Conservation (phyloP, 92 coral and sea anemone genomes). For the Hydrozoanthus gracilis region DNA sequence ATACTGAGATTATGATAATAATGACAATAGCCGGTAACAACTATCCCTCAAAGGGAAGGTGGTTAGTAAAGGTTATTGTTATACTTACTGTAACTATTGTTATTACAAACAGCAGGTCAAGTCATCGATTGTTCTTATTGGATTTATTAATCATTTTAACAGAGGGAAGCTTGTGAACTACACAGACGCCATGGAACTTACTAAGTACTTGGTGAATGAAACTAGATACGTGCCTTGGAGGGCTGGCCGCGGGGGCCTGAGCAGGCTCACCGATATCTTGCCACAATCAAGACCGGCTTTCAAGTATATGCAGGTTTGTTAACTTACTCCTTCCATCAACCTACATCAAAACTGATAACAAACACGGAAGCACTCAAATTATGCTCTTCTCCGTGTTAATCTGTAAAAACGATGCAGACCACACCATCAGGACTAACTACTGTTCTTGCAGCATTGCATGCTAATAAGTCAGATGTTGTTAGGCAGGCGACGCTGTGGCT, state of each 20-base stretch:
- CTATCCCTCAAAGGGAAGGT: too few species aligned
- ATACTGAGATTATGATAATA: too few species aligned
- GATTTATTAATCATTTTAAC: background rate
- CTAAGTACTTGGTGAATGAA: slow-evolving; percentile 68
- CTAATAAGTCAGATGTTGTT: too few species aligned
- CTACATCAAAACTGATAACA: background rate
- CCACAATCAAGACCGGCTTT: slow-evolving; percentile 64
- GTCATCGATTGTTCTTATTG: background rate
- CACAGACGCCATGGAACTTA: slow-evolving; percentile 65
- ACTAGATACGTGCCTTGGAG: slow-evolving; percentile 75
- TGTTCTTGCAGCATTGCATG: too few species aligned
- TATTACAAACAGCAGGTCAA: background rate
- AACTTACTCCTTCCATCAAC: too few species aligned
- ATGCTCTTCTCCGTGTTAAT: background rate
- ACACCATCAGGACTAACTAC: too few species aligned
- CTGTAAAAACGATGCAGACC: too few species aligned
- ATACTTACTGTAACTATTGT: too few species aligned
- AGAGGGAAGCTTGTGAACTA: slow-evolving; percentile 77
- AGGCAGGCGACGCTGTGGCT: too few species aligned
- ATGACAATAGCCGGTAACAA: too few species aligned
- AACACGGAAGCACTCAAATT: background rate
- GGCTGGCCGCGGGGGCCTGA: slow-evolving; percentile 28
- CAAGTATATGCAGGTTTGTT: slow-evolving; percentile 67
- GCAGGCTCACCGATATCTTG: slow-evolving; percentile 13
- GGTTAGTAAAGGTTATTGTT: too few species aligned